Evolutionary conservation across 2,113 vertebrate genomes (phyloP), one percentile per base, ranked within the genome.

Genomic region (Manacus vitellinus): DNA sequence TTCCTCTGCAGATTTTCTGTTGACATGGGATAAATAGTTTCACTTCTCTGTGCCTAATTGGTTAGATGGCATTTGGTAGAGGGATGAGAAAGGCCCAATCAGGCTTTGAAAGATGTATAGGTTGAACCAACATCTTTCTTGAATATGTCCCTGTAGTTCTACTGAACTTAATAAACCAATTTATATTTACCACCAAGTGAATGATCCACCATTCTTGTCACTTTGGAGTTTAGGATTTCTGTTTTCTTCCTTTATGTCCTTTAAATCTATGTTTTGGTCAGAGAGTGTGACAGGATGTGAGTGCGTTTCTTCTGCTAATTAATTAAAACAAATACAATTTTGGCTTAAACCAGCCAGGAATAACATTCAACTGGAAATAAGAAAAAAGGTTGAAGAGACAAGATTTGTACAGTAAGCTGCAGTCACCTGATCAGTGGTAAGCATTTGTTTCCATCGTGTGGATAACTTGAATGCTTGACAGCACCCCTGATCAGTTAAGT

Each of bases 381-480:
- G 72, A 43, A 51, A 77, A 63, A 44, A 11, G 1, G 13, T n/a
- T 79, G 39, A 75, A 76, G 21, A 83, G 15, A 23, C n/a, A 56
- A 87, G 44, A 31, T 68, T 81, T 89, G 27, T 63, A 37, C 65
- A 56, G 35, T 39, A 92, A 91, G 30, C 47, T 4, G 1, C 37
- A 43, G 46, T 62, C 75, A 31, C 33, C 46, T 87, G 54, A 77
- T 81, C 68, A 65, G 52, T 37, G 22, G 43, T 68, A 78, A 89
- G 35, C n/a, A 55, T 93, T 92, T 94, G 27, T 81, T 94, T 84
- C 31, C 37, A 67, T 66, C 59, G 41, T 71, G 72, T 81, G 76
- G 23, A 55, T 71, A 91, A 88, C 88, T 68, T 30, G 55, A 92
- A 94, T 55, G 68, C 76, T 90, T 95, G 88, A 94, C 68, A 95